These are phyloP conservation scores for Drosophila lutescens DNA, from an alignment of 2,888 invertebrate genomes.

Conservation along the genomic window DNA sequence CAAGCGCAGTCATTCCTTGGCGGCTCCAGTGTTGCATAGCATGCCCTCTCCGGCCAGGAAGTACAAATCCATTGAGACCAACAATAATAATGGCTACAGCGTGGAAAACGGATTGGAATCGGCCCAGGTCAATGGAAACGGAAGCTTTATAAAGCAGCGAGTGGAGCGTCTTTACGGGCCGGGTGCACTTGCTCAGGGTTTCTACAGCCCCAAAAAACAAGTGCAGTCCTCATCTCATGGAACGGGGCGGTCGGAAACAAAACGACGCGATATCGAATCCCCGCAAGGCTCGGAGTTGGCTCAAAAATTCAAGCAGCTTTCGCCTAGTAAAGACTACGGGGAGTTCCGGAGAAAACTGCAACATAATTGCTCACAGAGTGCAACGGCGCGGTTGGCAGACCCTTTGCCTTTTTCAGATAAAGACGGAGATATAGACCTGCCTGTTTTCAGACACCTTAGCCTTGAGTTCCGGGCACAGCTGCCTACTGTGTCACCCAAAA, in stretches of 20 bases:
- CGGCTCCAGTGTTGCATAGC: constrained; percentile 84
- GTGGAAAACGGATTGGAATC: constrained; percentile 1
- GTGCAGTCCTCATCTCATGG: constrained; percentile 22
- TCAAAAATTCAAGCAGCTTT: constrained; percentile 80
- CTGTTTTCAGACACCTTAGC: constrained; percentile 92
- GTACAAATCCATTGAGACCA: constrained; percentile 50
- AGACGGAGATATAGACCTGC: constrained; percentile 85
- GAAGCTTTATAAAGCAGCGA: constrained; percentile 93
- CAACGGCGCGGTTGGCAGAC: constrained; percentile 27
- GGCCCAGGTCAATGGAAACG: constrained; percentile 58
- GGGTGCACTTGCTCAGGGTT: constrained; percentile 93
- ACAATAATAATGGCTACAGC: constrained; percentile 48
- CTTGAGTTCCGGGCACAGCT: constrained; percentile 94
- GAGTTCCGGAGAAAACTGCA: constrained; percentile 75
- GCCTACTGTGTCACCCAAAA: constrained; percentile 87
- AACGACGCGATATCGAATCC: constrained; percentile 50
- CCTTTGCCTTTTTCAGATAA: constrained; percentile 14
- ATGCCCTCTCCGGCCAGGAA: constrained; percentile 64
- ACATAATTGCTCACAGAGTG: constrained; percentile 48
- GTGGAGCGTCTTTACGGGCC: constrained; percentile 95
- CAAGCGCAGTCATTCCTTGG: constrained; percentile 85
- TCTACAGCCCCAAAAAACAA: constrained; percentile 87
- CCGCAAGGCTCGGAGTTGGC: constrained; percentile 83
- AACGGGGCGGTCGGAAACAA: constrained; percentile 25
- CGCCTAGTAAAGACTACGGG: constrained; percentile 80